These are phyloP conservation scores for Microcaecilia unicolor DNA, from an alignment of 2,797 vertebrate genomes.

Conservation along the genomic window DNA sequence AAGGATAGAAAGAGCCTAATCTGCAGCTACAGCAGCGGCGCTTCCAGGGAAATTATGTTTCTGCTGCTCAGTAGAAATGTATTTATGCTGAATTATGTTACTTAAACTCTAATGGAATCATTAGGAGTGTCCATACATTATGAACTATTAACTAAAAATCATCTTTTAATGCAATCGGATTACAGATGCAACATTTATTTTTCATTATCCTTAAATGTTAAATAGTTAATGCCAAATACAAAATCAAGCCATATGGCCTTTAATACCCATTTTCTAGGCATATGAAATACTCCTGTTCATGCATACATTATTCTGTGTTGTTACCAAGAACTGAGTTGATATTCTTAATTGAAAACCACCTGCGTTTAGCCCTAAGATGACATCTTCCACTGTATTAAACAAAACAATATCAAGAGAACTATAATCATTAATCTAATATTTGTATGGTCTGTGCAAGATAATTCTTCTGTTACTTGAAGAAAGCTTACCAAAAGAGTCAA, in stretches of 20 bases:
- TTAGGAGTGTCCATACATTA: slow-evolving; percentile 45
- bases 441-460: slow-evolving; percentile 14
- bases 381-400: slow-evolving; percentile 39
- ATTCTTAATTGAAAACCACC: slow-evolving; percentile 44
- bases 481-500: neutral
- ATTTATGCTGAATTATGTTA: slow-evolving; percentile 55
- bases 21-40: slow-evolving; percentile 59
- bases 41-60: slow-evolving; percentile 58
- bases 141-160: slow-evolving; percentile 37
- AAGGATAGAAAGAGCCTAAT: slow-evolving; percentile 63
- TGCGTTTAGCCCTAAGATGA: slow-evolving; percentile 30
- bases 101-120: slow-evolving; percentile 56
- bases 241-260: slow-evolving; percentile 23
- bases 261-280: slow-evolving; percentile 18
- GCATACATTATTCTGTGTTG: slow-evolving; percentile 39
- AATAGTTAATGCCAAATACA: slow-evolving; percentile 10
- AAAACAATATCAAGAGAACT: slow-evolving; percentile 22
- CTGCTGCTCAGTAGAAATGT: slow-evolving; percentile 47
- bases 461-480: rapidly evolving
- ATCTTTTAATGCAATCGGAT: slow-evolving; percentile 21
- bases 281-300: slow-evolving; percentile 23
- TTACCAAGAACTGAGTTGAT: slow-evolving; percentile 14
- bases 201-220: slow-evolving; percentile 29
- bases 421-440: slow-evolving; percentile 20
- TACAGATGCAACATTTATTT: slow-evolving; percentile 19